Base-by-base conservation (phyloP, 2,113 vertebrate genomes). In the Thymallus thymallus region DNA sequence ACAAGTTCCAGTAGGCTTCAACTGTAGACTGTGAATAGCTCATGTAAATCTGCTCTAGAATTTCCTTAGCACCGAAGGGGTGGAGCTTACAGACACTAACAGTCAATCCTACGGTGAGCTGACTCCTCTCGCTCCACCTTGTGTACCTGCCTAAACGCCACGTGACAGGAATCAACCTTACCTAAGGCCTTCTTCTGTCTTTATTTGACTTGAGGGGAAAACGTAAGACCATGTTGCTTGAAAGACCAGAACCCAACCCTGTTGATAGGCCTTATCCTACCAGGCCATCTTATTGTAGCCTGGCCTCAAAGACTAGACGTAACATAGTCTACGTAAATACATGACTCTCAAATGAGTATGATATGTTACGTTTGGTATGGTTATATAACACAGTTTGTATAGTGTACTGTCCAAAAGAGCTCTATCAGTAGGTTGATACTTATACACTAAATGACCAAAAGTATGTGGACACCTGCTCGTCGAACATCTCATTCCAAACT, bases 1-100 rank as follows among this genome's bases (percentile, higher is more conserved):
- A 77, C 69, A 82, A 41, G 69, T 55, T 74, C 71, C 68, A 0
- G 16, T 67, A 29, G 12, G 46, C 69, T 78, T 60, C 74, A 24
- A 14, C 51, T 70, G 66, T 41, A 69, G 65, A 65, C 61, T 86
- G 77, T 80, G 79, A 75, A 68, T 84, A 73, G 74, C 35, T 77
- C 4, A 67, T 22, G 76, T 68, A 84, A 88, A 87, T 88, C 79
- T 79, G 72, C 76, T 35, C 67, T 76, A 72, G 81, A 84, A 84
- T 86, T 80, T 85, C 83, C 68, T 68, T 68, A 82, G 80, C 82
- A 87, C 68, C 48, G 68, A 26, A 46, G 29, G 60, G 72, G 72
- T 71, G 78, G 32, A 80, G 69, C 76, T 73, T 62, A 80, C 62
- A 79, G 71, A 73, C 62, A 75, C 26, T 30, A 71, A 76, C 65